Evolutionary conservation across 1,140 invertebrate genomes (phyloP).

Genomic region (Camponotus pennsylvanicus): DNA sequence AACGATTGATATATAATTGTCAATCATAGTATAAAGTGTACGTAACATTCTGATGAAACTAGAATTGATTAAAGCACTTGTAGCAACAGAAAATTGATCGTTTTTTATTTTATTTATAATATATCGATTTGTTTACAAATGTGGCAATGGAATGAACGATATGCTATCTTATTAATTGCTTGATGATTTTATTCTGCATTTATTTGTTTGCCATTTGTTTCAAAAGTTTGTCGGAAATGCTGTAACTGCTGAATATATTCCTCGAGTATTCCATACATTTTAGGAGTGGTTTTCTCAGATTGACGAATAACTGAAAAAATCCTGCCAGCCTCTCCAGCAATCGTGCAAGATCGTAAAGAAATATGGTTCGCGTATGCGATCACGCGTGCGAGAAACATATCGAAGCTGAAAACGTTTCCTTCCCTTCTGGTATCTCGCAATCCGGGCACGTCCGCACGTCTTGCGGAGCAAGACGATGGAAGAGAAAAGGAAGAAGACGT

Average conservation of each 20-base stretch:
- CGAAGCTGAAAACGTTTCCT: constrained; percentile 46
- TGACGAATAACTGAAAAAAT: not conserved
- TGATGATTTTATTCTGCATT: no score
- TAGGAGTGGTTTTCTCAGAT: not conserved
- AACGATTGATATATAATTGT: no score
- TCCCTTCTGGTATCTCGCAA: constrained; percentile 20
- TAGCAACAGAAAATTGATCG: no score
- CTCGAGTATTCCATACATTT: not conserved
- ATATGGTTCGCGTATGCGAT: constrained; percentile 45
- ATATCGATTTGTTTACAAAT: no score
- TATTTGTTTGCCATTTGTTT: no score
- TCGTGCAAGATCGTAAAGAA: constrained; percentile 2
- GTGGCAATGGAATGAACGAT: no score
- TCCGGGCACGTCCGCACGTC: constrained; percentile 36
- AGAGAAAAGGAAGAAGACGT: not conserved
- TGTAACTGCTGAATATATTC: not conserved
- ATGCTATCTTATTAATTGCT: no score
- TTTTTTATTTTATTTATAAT: no score
- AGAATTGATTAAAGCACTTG: no score
- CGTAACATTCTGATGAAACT: no score
- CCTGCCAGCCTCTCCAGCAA: not conserved
- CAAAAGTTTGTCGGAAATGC: no score
- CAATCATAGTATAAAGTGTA: no score
- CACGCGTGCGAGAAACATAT: constrained; percentile 40
- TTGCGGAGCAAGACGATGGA: not conserved